These are phyloP conservation scores for Orthochromis indermauri DNA, from an alignment of 2,113 vertebrate genomes.

Conservation along the genomic window DNA sequence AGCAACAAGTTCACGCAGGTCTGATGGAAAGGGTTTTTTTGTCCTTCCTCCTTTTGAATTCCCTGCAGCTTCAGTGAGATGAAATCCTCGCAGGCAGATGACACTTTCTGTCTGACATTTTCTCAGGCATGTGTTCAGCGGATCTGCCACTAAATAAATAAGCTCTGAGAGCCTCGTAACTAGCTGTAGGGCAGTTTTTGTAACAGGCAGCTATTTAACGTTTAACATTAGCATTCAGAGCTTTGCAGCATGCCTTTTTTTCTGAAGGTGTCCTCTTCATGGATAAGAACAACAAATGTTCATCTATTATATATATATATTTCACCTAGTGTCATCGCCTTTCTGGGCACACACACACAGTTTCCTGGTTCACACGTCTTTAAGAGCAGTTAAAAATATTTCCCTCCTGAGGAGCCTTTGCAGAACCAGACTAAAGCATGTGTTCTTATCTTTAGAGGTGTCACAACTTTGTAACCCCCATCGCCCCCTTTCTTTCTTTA, in stretches of 20 bases:
- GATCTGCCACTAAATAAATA: not conserved
- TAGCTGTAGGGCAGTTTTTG: not conserved
- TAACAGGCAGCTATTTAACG: not conserved
- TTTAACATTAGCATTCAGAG: not conserved
- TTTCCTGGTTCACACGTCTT: not conserved
- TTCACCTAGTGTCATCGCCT: not conserved
- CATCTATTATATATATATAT: not conserved
- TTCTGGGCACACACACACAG: not conserved
- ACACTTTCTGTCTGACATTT: not conserved
- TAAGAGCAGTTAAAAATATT: not conserved
- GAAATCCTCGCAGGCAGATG: not conserved
- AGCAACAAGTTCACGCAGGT: slow-evolving; percentile 40
- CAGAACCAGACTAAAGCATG: not conserved
- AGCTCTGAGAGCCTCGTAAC: not conserved
- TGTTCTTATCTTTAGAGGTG: not conserved
- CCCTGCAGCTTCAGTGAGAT: not conserved
- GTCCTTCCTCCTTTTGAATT: not conserved
- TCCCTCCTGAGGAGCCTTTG: not conserved
- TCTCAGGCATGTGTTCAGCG: not conserved
- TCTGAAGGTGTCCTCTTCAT: not conserved
- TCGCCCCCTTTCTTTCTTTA: slow-evolving; percentile 6
- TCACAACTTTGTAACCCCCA: not conserved
- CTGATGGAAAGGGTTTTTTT: not conserved
- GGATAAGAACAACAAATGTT: not conserved
- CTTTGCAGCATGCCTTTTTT: not conserved